phyloP scores from a whole-genome alignment of 2,113 vertebrate genomes.

The Struthidea cinerea region DNA sequence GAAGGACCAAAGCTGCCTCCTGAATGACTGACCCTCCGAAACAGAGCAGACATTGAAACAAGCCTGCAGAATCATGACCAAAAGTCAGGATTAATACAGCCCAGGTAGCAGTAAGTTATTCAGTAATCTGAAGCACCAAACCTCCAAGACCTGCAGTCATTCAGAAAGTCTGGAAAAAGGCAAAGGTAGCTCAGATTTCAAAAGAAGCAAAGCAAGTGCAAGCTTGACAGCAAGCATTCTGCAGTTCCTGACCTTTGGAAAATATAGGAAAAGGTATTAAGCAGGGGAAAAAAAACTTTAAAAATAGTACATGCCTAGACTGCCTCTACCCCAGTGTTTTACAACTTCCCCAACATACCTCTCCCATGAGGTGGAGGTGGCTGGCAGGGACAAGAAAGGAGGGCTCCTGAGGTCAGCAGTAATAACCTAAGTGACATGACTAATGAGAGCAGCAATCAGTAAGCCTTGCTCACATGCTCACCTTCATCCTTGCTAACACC shows the following conservation, averaged over 20 bases:
- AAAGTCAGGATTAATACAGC: not conserved
- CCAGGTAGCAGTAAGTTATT: not conserved
- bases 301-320: not conserved
- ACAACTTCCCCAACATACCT: not conserved
- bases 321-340: not conserved
- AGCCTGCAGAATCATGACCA: not conserved
- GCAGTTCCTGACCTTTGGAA: not conserved
- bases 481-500: not conserved
- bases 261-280: not conserved
- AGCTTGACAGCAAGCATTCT: slow-evolving; percentile 9
- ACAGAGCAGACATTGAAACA: not conserved
- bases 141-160: not conserved
- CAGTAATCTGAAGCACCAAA: not conserved
- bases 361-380: not conserved
- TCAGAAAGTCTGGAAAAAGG: not conserved
- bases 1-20: not conserved
- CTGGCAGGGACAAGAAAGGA: not conserved
- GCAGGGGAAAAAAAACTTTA: accelerated
- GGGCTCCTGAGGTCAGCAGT: not conserved
- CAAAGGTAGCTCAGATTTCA: slow-evolving; percentile 21
- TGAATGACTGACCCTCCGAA: not conserved
- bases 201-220: slow-evolving; percentile 23
- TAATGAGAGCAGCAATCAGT: not conserved
- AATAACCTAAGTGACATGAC: not conserved
- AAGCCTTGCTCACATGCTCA: not conserved